Evolutionary conservation across 2,888 invertebrate species (phyloP), one percentile per base, ranked within the genome.

Genomic region (Lypha dubia): DNA sequence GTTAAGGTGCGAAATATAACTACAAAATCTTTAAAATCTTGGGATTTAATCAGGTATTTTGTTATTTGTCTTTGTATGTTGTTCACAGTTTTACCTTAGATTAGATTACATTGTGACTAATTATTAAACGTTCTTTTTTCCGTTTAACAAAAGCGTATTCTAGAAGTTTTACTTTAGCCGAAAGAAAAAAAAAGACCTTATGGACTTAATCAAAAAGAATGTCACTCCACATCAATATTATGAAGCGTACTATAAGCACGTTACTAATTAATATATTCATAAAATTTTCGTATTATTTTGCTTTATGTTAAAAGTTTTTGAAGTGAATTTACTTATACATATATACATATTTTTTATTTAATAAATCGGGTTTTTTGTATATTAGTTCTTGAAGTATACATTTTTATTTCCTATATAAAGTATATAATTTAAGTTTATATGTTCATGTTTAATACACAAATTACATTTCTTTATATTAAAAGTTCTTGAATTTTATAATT

Each of bases 1-100:
- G n/a, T n/a, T n/a, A n/a, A n/a, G n/a, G n/a, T n/a, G n/a, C 22
- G 44, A 63, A 44, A 63, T 63, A 63, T 63, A 28, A 46, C 28
- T 46, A 63, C 63, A 63, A 63, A 63, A 63, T 63, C 63, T 63
- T 63, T 44, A 44, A 63, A 44, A 63, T 63, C 20, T 62, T 41
- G 62, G 13, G 58, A 58, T 35, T 60, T 60, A 60, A 60, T 60
- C 35, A 62, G 41, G 41, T 62, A 62, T 62, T 5, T 41, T 62
- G 41, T 62, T 22, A 41, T 62, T 62, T 62, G 13, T 20, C 11
- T 65, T 65, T 28, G n/a, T n/a, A n/a, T n/a, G n/a, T 17, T 60
- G 35, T 17, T 38, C 3, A 38, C 60, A 60, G 60, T 60, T 60
- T 32, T 58, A 58, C 32, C 24, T n/a, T n/a, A n/a, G n/a, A n/a